Evolutionary conservation across 2,797 vertebrate species (phyloP).

Genomic region (Synaphobranchus kaupii): DNA sequence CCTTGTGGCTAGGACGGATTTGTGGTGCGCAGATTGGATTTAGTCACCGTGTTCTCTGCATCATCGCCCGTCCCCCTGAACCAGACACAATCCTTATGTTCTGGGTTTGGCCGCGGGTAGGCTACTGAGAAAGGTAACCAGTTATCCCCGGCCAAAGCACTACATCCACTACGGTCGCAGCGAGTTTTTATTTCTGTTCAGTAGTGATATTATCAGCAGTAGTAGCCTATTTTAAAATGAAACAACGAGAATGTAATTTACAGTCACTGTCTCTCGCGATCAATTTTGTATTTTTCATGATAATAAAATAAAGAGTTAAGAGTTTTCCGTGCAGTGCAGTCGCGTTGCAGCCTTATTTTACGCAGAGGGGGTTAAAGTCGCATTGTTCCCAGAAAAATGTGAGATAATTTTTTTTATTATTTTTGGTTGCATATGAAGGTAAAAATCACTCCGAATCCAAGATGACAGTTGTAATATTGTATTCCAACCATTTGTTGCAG

Average conservation of each 20-base stretch:
- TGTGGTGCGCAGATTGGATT: slow-evolving; percentile 15
- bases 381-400: slow-evolving; percentile 9
- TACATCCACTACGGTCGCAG: neutral
- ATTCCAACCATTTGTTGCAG: slow-evolving; percentile 1
- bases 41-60: slow-evolving; percentile 26
- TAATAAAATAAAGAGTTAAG: neutral
- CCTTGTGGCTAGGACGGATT: neutral
- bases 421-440: neutral
- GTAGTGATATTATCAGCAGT: neutral
- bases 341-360: neutral
- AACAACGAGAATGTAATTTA: neutral
- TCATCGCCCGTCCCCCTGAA: slow-evolving; percentile 23
- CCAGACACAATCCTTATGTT: neutral
- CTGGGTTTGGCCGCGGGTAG: neutral
- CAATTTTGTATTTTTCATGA: neutral
- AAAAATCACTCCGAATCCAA: neutral
- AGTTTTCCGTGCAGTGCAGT: neutral
- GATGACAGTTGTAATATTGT: neutral
- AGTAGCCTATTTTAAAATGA: neutral
- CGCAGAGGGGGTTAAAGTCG: neutral
- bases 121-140: neutral
- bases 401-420: neutral
- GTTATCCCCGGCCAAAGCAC: neutral
- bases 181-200: slow-evolving; percentile 2
- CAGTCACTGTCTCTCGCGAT: neutral